Evolutionary conservation across 2,888 invertebrate genomes (phyloP), one percentile per base, ranked within the genome.

Genomic region (Creontiades dilutus): DNA sequence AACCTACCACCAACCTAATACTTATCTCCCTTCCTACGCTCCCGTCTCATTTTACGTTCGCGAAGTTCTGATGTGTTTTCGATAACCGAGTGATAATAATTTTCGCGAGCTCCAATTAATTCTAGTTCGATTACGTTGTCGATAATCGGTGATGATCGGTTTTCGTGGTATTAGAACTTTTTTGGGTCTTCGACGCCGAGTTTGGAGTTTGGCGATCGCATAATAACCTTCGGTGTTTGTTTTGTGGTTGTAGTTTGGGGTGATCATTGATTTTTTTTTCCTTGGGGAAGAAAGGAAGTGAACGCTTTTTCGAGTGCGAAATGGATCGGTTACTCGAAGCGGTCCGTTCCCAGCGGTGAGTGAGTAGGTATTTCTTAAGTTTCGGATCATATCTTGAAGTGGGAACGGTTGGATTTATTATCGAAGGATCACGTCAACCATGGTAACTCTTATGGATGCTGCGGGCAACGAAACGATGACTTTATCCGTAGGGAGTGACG

Each of bases 391-490:
- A 37, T 37, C 37, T 37, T 4, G 57, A 19, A 57, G 57, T 57
- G 57, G 57, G 9, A 57, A 57, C 4, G 19, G 19, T 57, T 57
- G 57, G n/a, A 57, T 19, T 57, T 57, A n/a, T 57, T 57, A 4
- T 37, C 19, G 16, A 46, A 11, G 16, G 78, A 78, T 47, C 46
- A 46, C 9, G n/a, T 46, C 78, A 9, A 78, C 19, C 16, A 82
- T 82, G 82, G 82, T 82, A 52, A 82, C 82, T 23, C 75, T 88
- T 48, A 88, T 88, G 88, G 88, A 88, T 55, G 46, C 88, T 52
- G 76, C 88, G 19, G 88, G 88, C 16, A 86, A 86, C 86, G 88
- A 88, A 55, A 88, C 88, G 78, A 88, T 88, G 88, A 88, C 88
- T 19, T 28, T 88, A 19, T 88, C 88, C n/a, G 88, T 88, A 0